Evolutionary conservation across 2,888 invertebrate genomes (phyloP), one percentile per base, ranked within the genome.

Genomic region (Leucoma salicis): DNA sequence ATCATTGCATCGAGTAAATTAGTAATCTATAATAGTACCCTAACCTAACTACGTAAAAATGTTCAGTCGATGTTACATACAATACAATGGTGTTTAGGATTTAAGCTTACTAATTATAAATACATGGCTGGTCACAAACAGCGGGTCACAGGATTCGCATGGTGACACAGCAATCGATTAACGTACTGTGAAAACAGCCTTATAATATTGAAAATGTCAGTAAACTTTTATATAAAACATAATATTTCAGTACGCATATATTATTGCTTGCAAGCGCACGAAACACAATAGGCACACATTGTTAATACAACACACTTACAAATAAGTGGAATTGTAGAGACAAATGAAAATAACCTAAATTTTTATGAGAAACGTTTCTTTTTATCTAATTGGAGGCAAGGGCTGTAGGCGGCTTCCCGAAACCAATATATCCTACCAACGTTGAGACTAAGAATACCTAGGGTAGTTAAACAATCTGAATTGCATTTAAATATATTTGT

Each of bases 11-110:
- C 57, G 60, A 70, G 64, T 70, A 63, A 68, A 66, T 69, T 70
- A 67, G 63, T 69, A 65, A 63, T 68, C 67, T 63, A 62, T 79
- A 75, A 59, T 39, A 50, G 73, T 78, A 62, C 48, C 57, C 47
- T 82, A 85, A 66, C 75, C 77, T 85, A 85, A 46, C 79, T 88
- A 89, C 75, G 74, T 86, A 85, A 82, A 87, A 86, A 85, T 84
- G 82, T 85, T 87, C 88, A 89, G 88, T 89, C 88, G 74, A 88
- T 86, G 83, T 88, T 86, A 86, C 82, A 85, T 85, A 85, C 83
- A 84, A 82, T 29, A 8, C 3, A 21, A 13, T 85, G 86, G 81
- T 85, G 79, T 86, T 78, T 75, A 80, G 74, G 72, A 1, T 71
- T 62, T 78, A 78, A 77, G 74, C 73, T 75, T 73, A 77, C 39